Percentiles rank a stretch among this genome's conserved stretches.
These are phyloP conservation scores for Heterohyrax brucei DNA, from an alignment of 2,797 vertebrate genomes.

Conservation along the genomic window DNA sequence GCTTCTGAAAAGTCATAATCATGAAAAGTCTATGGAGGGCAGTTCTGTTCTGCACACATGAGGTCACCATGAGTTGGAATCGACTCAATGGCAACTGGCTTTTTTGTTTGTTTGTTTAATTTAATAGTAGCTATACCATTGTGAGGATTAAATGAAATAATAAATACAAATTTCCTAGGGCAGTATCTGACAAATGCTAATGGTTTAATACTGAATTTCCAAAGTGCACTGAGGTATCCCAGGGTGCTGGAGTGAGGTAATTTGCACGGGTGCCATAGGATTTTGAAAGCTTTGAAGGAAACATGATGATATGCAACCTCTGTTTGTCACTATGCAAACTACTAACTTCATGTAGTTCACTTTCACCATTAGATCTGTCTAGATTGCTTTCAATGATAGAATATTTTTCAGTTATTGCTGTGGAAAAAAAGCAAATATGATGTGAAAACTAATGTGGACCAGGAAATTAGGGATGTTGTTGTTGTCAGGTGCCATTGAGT, in stretches of 20 bases:
- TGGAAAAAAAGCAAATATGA: conserved; percentile 54
- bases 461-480: neutral
- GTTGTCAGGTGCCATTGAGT: too few species aligned
- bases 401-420: conserved; percentile 31
- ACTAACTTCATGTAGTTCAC: conserved; percentile 9
- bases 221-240: too few species aligned
- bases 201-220: too few species aligned
- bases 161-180: neutral
- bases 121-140: conserved; percentile 3
- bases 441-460: conserved; percentile 16
- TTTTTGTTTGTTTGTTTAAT: too few species aligned
- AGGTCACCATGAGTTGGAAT: too few species aligned
- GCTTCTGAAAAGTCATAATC: too few species aligned
- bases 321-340: neutral
- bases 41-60: neutral
- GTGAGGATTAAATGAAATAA: conserved; percentile 44
- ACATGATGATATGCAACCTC: neutral
- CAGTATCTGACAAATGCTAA: too few species aligned
- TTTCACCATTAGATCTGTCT: conserved; percentile 39
- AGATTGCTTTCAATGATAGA: neutral
- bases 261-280: neutral
- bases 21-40: too few species aligned
- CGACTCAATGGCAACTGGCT: too few species aligned
- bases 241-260: neutral
- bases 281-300: conserved; percentile 54